Conservation (phyloP, 2,888 invertebrate species). For the Scaeva pyrastri region DNA sequence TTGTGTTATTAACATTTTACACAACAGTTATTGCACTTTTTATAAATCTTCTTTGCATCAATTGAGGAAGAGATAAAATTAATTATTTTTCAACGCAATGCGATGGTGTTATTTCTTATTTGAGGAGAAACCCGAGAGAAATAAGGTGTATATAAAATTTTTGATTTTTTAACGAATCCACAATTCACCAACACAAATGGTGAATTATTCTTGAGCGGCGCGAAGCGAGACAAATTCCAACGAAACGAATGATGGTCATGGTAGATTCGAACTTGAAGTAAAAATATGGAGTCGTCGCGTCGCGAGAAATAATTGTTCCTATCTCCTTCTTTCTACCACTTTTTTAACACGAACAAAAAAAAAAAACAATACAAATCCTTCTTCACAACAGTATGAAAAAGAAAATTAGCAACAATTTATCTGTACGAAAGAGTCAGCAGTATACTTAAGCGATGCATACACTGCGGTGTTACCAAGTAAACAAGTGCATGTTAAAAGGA, state of each 20-base stretch:
- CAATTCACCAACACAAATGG: slow-evolving; percentile 46
- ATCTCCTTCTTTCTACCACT: not conserved
- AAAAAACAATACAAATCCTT: slow-evolving; percentile 41
- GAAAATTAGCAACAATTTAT: slow-evolving; percentile 74
- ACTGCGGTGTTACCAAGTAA: slow-evolving; percentile 77
- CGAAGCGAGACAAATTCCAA: slow-evolving; percentile 58
- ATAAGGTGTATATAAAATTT: slow-evolving; percentile 67
- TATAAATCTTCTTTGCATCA: not conserved
- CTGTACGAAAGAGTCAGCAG: slow-evolving; percentile 51
- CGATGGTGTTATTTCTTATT: slow-evolving; percentile 7
- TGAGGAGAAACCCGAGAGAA: slow-evolving; percentile 50
- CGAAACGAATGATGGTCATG: slow-evolving; percentile 10
- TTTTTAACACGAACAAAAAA: too few relatives aligned
- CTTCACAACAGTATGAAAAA: slow-evolving; percentile 24
- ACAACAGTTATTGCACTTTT: slow-evolving; percentile 18
- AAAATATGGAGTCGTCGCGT: slow-evolving; percentile 27
- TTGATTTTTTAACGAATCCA: slow-evolving; percentile 60
- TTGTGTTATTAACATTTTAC: slow-evolving; percentile 5
- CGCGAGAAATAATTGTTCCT: slow-evolving; percentile 4
- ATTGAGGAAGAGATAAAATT: slow-evolving; percentile 5
- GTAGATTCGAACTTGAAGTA: slow-evolving; percentile 5
- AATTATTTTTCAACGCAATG: slow-evolving; percentile 26
- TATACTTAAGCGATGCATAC: slow-evolving; percentile 53
- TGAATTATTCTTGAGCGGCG: slow-evolving; percentile 40
- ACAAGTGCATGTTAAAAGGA: slow-evolving; percentile 78